Evolutionary conservation across 1,140 invertebrate genomes (phyloP).

Genomic region (Drosophila ironensis): DNA sequence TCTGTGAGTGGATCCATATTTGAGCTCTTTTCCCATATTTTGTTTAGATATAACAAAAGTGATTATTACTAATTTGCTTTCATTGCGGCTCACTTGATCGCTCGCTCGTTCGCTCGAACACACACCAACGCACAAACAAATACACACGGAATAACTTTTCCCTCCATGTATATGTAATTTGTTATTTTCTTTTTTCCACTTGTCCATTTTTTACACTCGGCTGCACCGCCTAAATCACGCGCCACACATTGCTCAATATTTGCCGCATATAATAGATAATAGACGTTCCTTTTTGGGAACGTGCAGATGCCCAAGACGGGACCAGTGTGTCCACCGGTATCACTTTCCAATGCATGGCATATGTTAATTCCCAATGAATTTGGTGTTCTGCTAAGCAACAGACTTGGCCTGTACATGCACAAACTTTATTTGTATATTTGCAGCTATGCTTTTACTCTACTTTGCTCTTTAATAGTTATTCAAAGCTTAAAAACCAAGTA

Average conservation of each 20-base stretch:
- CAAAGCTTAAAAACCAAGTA: too few species aligned
- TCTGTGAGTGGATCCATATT: slow-evolving; percentile 10
- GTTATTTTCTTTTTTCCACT: slow-evolving; percentile 40
- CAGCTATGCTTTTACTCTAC: too few species aligned
- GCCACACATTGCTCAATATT: slow-evolving; percentile 44
- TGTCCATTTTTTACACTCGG: slow-evolving; percentile 64
- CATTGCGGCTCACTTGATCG: slow-evolving; percentile 43
- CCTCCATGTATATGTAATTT: slow-evolving; percentile 42
- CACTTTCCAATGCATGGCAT: slow-evolving; percentile 19
- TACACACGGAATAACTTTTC: slow-evolving; percentile 25
- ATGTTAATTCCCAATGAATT: slow-evolving; percentile 41
- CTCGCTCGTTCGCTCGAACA: background rate
- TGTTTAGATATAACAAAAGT: slow-evolving; percentile 74
- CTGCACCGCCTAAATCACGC: slow-evolving; percentile 73
- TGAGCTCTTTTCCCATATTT: slow-evolving; percentile 52
- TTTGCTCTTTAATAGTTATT: too few species aligned
- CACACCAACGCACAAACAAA: slow-evolving; percentile 11
- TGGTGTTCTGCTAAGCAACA: background rate
- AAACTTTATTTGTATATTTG: background rate
- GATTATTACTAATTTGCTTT: slow-evolving; percentile 77
- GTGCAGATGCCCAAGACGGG: slow-evolving; percentile 32
- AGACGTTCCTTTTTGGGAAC: slow-evolving; percentile 12
- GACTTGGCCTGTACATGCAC: background rate
- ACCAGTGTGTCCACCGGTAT: slow-evolving; percentile 5
- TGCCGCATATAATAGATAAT: slow-evolving; percentile 14